These are phyloP conservation scores for Percopsis transmontana DNA, from an alignment of 2,113 vertebrate species.

Conservation along the genomic window DNA sequence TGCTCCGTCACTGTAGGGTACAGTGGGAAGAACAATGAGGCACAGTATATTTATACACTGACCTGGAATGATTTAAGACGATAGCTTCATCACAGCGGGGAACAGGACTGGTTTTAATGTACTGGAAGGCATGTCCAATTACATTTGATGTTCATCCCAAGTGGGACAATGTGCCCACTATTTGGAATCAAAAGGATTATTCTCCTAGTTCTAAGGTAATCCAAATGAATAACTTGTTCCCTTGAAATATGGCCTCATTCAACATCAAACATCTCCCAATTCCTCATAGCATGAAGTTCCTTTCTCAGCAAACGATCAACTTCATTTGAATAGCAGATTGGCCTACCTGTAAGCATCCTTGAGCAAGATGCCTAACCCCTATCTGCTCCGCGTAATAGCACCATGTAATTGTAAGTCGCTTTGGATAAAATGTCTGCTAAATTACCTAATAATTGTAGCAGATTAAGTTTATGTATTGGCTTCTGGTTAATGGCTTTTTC, in stretches of 20 bases:
- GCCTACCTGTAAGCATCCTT: too few relatives aligned
- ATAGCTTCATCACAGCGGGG: conserved; percentile 9
- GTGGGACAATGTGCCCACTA: not conserved
- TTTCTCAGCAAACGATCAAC: not conserved
- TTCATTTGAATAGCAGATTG: not conserved
- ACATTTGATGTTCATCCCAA: conserved; percentile 19
- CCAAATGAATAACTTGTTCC: conserved; percentile 15
- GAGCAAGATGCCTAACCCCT: too few relatives aligned
- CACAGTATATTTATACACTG: conserved; percentile 30
- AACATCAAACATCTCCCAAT: conserved; percentile 39
- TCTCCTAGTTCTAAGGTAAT: conserved; percentile 10
- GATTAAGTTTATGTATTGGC: conserved; percentile 27
- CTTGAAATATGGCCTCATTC: conserved; percentile 14
- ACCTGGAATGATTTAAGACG: conserved; percentile 34
- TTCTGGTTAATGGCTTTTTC: conserved; percentile 15
- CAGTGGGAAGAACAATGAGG: conserved; percentile 41
- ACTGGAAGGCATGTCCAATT: conserved; percentile 9
- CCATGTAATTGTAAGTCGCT: too few relatives aligned
- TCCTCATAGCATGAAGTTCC: conserved; percentile 30
- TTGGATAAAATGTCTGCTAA: too few relatives aligned
- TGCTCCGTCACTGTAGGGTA: conserved; percentile 21
- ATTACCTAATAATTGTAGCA: too few relatives aligned
- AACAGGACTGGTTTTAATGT: conserved; percentile 24
- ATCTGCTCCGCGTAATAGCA: too few relatives aligned
- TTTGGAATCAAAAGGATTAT: not conserved